phyloP scores from a whole-genome alignment of 2,797 vertebrate species.

The Macroramphosus scolopax region DNA sequence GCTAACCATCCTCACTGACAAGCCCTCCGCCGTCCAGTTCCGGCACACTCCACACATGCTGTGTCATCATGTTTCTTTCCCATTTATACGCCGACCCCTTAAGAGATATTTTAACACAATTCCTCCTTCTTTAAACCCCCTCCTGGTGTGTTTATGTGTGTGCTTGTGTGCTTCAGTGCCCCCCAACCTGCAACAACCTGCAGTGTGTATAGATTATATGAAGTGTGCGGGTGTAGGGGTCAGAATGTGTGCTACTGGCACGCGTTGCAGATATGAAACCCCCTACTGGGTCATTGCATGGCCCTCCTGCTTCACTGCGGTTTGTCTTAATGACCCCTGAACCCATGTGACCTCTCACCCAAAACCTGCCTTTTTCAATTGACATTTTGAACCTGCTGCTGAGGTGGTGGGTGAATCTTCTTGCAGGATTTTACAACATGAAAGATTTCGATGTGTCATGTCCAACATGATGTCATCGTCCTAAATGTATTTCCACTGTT shows the following conservation, averaged over 20 bases:
- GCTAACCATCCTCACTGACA: constrained; percentile 61
- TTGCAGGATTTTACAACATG: constrained; percentile 1
- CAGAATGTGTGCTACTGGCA: constrained; percentile 51
- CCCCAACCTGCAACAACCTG: constrained; percentile 49
- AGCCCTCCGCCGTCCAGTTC: constrained; percentile 11
- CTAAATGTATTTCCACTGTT: too few species aligned
- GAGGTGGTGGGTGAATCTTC: constrained; percentile 24
- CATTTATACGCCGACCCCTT: constrained; percentile 21
- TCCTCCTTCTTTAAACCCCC: constrained; percentile 26
- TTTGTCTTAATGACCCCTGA: constrained; percentile 58
- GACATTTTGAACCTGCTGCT: constrained; percentile 40
- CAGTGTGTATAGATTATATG: constrained; percentile 40
- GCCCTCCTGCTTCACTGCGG: constrained; percentile 45
- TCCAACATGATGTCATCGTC: too few species aligned
- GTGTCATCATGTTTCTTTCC: constrained; percentile 29
- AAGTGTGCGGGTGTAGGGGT: constrained; percentile 37
- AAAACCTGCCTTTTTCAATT: constrained; percentile 23
- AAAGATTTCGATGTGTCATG: background rate
- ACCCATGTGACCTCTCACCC: constrained; percentile 54
- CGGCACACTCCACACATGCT: constrained; percentile 42
- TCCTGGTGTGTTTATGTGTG: constrained; percentile 37
- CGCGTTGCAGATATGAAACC: constrained; percentile 64
- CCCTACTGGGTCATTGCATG: constrained; percentile 46
- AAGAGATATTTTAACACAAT: constrained; percentile 22
- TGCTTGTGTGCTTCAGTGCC: constrained; percentile 10